These are phyloP conservation scores for Coregonus clupeaformis DNA, from an alignment of 2,113 vertebrate species.

Conservation along the genomic window DNA sequence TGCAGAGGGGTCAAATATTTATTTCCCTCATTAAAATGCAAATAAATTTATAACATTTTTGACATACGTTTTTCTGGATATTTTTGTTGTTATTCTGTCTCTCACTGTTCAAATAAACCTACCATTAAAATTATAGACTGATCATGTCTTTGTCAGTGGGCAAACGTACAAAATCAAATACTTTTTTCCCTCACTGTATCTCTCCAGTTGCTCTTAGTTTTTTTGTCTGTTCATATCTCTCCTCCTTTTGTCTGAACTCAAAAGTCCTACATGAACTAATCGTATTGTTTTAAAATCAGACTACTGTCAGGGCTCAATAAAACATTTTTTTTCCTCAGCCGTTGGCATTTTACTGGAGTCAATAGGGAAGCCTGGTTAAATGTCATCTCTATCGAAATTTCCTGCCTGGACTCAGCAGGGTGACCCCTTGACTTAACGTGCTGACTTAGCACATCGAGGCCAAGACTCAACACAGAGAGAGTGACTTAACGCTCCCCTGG, in stretches of 20 bases:
- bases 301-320: background rate
- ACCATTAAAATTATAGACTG: no score
- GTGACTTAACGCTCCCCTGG: background rate
- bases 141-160: no score
- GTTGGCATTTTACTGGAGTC: slow-evolving; percentile 1
- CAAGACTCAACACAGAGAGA: background rate
- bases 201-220: background rate
- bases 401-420: background rate
- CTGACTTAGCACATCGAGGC: background rate
- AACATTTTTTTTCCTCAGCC: background rate
- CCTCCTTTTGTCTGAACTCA: background rate
- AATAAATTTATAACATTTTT: no score
- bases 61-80: no score
- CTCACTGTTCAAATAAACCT: no score
- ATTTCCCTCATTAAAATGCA: no score
- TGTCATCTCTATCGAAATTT: slow-evolving; percentile 7
- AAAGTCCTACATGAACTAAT: background rate
- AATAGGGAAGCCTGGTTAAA: slow-evolving; percentile 1
- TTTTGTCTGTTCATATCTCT: background rate
- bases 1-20: no score
- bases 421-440: background rate
- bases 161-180: no score
- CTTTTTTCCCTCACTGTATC: no score
- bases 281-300: background rate
- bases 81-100: no score